phyloP scores from a whole-genome alignment of 2,113 vertebrate species.

The Tupaia chinensis region DNA sequence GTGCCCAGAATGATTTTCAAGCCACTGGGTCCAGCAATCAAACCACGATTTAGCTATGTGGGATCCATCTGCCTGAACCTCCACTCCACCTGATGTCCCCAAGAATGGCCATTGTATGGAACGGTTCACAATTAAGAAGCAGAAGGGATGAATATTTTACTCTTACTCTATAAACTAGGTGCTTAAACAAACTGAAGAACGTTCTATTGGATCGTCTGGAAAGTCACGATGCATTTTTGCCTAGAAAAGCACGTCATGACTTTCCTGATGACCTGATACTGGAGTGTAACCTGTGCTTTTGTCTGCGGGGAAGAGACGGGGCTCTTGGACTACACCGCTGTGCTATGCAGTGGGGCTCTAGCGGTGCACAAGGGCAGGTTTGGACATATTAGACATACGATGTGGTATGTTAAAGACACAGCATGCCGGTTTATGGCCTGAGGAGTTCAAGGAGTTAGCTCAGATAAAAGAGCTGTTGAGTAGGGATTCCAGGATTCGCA shows the following conservation, averaged over 20 bases:
- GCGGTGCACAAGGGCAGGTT: neutral
- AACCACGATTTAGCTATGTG: too few relatives aligned
- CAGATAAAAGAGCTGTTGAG: neutral
- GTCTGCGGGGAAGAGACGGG: too few relatives aligned
- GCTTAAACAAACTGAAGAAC: neutral
- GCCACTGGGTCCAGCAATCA: too few relatives aligned
- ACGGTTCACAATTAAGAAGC: conserved; percentile 48
- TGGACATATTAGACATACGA: neutral
- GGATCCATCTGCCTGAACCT: too few relatives aligned
- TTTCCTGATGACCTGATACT: too few relatives aligned
- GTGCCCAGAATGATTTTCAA: too few relatives aligned
- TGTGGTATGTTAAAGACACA: neutral
- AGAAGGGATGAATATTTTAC: neutral
- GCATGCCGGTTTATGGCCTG: neutral
- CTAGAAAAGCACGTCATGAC: too few relatives aligned
- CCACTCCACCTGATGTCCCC: too few relatives aligned
- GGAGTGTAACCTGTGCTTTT: neutral
- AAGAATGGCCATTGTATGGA: conserved; percentile 41
- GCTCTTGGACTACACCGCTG: neutral
- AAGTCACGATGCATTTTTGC: too few relatives aligned
- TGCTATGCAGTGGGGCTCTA: too few relatives aligned
- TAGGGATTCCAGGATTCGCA: neutral
- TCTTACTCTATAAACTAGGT: conserved; percentile 46
- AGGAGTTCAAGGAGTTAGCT: neutral
- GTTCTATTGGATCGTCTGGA: neutral